Percentiles rank a stretch among this genome's conserved stretches.
phyloP scores from a whole-genome alignment of 2,797 vertebrate species.

The Smutsia temminckii region DNA sequence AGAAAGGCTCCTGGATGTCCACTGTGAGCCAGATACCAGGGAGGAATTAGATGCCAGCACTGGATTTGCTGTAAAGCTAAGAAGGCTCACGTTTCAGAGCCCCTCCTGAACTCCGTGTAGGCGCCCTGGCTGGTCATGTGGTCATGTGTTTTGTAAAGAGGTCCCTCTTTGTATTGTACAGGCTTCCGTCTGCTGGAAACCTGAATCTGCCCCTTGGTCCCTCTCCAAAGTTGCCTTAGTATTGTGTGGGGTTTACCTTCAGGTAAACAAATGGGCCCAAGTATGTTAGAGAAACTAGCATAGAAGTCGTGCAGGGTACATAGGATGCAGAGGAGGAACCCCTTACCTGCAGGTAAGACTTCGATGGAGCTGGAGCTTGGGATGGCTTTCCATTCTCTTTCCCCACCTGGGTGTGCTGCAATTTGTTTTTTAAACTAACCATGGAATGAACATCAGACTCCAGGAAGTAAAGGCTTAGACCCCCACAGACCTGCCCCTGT shows the following conservation, averaged over 20 bases:
- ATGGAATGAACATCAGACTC: neutral
- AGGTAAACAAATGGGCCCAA: neutral
- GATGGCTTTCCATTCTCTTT: neutral
- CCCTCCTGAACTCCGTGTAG: neutral
- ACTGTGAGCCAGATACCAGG: neutral
- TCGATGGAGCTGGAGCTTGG: rapidly evolving
- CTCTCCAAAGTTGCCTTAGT: neutral
- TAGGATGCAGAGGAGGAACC: too few species aligned
- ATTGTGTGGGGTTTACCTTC: neutral
- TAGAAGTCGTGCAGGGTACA: neutral
- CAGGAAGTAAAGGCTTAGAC: neutral
- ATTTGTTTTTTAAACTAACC: too few species aligned
- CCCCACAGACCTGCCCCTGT: neutral
- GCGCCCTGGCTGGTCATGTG: neutral
- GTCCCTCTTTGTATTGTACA: neutral
- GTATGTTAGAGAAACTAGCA: neutral
- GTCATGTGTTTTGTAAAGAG: neutral
- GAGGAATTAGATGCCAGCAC: neutral
- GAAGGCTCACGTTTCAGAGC: neutral
- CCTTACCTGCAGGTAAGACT: neutral
- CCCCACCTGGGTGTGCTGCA: rapidly evolving
- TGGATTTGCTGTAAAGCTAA: neutral
- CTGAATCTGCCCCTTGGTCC: neutral
- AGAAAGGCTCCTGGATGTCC: neutral
- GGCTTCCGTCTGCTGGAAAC: neutral